phyloP scores from a whole-genome alignment of 2,797 vertebrate species.

The Merluccius polli region DNA sequence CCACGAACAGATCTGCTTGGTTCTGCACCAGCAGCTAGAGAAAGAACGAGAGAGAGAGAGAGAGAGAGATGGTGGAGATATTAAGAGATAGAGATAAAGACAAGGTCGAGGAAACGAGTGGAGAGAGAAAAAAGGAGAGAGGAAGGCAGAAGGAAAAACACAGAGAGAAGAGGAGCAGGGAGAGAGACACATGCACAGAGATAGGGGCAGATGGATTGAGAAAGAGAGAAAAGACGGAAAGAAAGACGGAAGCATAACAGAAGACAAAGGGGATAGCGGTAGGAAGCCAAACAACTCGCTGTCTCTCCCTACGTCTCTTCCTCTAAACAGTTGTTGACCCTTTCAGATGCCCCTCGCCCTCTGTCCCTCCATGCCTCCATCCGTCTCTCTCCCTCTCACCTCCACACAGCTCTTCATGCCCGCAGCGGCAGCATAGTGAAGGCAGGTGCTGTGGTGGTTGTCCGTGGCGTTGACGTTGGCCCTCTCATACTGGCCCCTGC shows the following conservation, averaged over 20 bases:
- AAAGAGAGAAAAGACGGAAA: not conserved
- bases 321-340: conserved; percentile 91
- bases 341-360: not conserved
- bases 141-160: not conserved
- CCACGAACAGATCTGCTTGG: conserved; percentile 92
- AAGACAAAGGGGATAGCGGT: not conserved
- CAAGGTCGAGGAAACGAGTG: too few relatives aligned
- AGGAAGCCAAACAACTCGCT: not conserved
- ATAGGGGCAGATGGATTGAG: not conserved
- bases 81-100: too few relatives aligned
- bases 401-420: conserved; percentile 99
- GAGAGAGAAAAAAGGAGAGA: conserved; percentile 18
- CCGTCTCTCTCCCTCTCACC: too few relatives aligned
- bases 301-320: not conserved
- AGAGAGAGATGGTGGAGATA: too few relatives aligned
- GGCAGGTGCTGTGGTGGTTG: conserved; percentile 94
- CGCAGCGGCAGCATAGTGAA: conserved; percentile 95
- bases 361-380: not conserved
- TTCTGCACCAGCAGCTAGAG: conserved; percentile 90
- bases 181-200: too few relatives aligned
- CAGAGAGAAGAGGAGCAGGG: not conserved
- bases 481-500: conserved; percentile 92
- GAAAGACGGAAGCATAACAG: not conserved
- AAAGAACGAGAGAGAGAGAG: not conserved
- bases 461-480: conserved; percentile 92